These are phyloP conservation scores for Bombyx huttoni DNA, from an alignment of 2,888 invertebrate species.

Conservation along the genomic window DNA sequence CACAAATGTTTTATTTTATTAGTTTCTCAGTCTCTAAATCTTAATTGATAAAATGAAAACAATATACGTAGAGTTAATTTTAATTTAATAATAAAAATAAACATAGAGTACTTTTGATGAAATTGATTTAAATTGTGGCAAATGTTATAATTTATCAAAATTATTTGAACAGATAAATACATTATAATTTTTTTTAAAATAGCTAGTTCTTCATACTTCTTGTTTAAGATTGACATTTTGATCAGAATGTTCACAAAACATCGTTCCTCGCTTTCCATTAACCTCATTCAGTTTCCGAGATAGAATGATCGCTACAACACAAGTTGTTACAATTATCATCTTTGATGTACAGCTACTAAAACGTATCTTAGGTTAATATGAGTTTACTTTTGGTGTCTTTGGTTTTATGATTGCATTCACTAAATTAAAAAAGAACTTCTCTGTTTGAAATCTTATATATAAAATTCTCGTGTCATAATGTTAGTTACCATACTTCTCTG, in stretches of 20 bases:
- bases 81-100: too few relatives aligned
- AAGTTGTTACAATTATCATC: constrained; percentile 27
- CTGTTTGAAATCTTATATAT: too few relatives aligned
- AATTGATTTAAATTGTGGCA: too few relatives aligned
- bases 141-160: too few relatives aligned
- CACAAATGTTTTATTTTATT: not conserved
- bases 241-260: constrained; percentile 55
- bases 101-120: too few relatives aligned
- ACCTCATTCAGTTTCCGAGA: constrained; percentile 41
- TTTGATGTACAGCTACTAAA: constrained; percentile 24
- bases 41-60: too few relatives aligned
- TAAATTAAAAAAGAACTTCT: too few relatives aligned
- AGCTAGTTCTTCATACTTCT: constrained; percentile 8
- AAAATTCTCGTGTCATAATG: too few relatives aligned
- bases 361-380: not conserved
- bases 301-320: constrained; percentile 42
- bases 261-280: constrained; percentile 50
- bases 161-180: too few relatives aligned
- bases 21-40: too few relatives aligned
- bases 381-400: not conserved
- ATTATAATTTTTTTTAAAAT: not conserved
- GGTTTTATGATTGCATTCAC: not conserved
- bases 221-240: constrained; percentile 30
- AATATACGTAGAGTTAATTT: too few relatives aligned
- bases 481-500: too few relatives aligned